Evolutionary conservation across 2,888 invertebrate species (phyloP).

Genomic region (Hirtodrosophila trivittata): DNA sequence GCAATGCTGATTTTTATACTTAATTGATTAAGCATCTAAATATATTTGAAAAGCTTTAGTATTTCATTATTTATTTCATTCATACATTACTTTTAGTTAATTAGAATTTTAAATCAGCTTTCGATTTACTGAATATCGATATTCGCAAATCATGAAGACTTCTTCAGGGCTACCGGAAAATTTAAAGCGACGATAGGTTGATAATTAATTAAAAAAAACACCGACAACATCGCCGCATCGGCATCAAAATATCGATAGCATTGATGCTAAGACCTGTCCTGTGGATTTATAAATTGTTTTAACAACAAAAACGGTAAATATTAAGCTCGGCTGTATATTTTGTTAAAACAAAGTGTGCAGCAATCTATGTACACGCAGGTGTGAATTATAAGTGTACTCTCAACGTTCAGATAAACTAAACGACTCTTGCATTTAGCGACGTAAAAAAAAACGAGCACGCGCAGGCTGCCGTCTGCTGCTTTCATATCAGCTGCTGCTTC

Average conservation of each 20-base stretch:
- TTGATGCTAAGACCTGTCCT: constrained; percentile 46
- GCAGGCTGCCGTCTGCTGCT: constrained; percentile 49
- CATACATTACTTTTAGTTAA: too few species aligned
- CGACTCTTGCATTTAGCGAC: constrained; percentile 25
- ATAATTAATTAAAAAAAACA: constrained; percentile 13
- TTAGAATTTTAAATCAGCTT: too few species aligned
- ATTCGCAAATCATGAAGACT: too few species aligned
- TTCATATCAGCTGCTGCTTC: constrained; percentile 64
- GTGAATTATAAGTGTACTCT: not conserved
- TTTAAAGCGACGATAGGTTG: constrained; percentile 3
- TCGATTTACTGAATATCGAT: too few species aligned
- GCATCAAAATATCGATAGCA: constrained; percentile 42
- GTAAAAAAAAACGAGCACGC: constrained; percentile 65
- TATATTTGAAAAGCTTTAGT: too few species aligned
- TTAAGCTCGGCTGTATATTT: constrained; percentile 7
- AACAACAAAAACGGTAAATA: constrained; percentile 49
- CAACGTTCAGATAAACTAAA: not conserved
- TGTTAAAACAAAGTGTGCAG: not conserved
- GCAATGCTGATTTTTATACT: too few species aligned
- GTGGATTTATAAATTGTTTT: constrained; percentile 38
- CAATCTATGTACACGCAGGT: not conserved
- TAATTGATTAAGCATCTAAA: too few species aligned
- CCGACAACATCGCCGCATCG: constrained; percentile 29
- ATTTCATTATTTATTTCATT: too few species aligned
- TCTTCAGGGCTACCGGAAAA: too few species aligned